phyloP scores from a whole-genome alignment of 1,140 invertebrate genomes.

The Phenacoccus solenopsis region DNA sequence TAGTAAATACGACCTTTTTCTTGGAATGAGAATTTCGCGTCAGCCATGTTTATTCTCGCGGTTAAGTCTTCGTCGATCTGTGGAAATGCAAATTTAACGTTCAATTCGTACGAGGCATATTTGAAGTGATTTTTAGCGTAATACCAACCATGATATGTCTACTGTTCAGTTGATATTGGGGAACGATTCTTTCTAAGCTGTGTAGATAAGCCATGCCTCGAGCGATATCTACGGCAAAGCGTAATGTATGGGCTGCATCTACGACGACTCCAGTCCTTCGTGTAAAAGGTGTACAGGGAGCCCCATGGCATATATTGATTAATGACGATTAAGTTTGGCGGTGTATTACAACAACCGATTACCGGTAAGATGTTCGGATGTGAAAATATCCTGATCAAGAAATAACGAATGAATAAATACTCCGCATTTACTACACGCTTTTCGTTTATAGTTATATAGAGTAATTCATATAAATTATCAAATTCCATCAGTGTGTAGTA shows the following conservation, averaged over 20 bases:
- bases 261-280: slow-evolving; percentile 84
- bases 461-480: too few relatives aligned
- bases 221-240: slow-evolving; percentile 88
- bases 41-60: slow-evolving; percentile 97
- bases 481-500: too few relatives aligned
- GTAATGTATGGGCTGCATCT: slow-evolving; percentile 81
- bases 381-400: slow-evolving; percentile 97
- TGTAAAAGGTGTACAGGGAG: slow-evolving; percentile 88
- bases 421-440: too few relatives aligned
- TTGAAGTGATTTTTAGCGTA: not conserved
- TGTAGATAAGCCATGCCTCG: slow-evolving; percentile 94
- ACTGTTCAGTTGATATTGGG: slow-evolving; percentile 81
- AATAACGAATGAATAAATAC: too few relatives aligned
- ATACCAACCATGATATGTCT: slow-evolving; percentile 81
- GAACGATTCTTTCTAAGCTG: slow-evolving; percentile 74
- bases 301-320: slow-evolving; percentile 92
- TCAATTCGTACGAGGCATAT: not conserved
- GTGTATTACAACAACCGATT: slow-evolving; percentile 86
- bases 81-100: slow-evolving; percentile 26
- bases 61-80: slow-evolving; percentile 94
- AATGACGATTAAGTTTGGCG: slow-evolving; percentile 85
- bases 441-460: too few relatives aligned
- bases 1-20: slow-evolving; percentile 80
- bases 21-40: slow-evolving; percentile 98
- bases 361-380: slow-evolving; percentile 97